phyloP scores from a whole-genome alignment of 2,888 invertebrate genomes.

The Drosophila tripunctata region DNA sequence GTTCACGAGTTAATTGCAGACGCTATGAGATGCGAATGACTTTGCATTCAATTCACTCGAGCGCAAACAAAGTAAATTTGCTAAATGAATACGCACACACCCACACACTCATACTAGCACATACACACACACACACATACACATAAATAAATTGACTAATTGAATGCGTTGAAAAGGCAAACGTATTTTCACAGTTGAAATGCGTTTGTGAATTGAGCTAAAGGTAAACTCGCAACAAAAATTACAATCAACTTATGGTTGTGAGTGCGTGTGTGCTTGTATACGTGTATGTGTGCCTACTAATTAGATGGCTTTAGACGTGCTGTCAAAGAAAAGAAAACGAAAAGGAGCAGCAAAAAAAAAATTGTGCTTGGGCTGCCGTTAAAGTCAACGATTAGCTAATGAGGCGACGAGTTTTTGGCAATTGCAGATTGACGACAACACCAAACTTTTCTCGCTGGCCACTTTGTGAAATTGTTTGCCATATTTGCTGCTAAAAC shows the following conservation, averaged over 20 bases:
- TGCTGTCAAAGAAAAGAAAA: conserved; percentile 18
- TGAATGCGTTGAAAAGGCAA: conserved; percentile 54
- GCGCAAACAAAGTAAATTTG: conserved; percentile 57
- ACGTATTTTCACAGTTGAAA: conserved; percentile 64
- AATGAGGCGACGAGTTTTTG: conserved; percentile 33
- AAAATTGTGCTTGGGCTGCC: no score
- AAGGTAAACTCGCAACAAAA: conserved; percentile 16
- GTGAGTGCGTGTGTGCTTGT: conserved; percentile 1
- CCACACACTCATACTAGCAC: not conserved
- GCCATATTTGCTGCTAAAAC: conserved; percentile 77
- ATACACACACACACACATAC: not conserved
- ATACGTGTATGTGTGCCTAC: conserved; percentile 18
- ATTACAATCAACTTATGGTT: not conserved
- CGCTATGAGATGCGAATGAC: conserved; percentile 20
- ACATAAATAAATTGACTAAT: conserved; percentile 51
- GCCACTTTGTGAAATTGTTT: conserved; percentile 79
- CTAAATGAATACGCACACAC: conserved; percentile 34
- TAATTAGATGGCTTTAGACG: conserved; percentile 63
- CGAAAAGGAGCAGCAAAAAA: not conserved
- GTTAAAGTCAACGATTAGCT: conserved; percentile 68
- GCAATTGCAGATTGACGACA: conserved; percentile 58
- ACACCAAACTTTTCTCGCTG: conserved; percentile 64
- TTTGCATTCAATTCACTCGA: conserved; percentile 53
- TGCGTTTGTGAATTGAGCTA: conserved; percentile 35
- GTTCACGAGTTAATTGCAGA: conserved; percentile 55